These are phyloP conservation scores for Drosophila pruinosa DNA, from an alignment of 1,140 invertebrate genomes.

Conservation along the genomic window DNA sequence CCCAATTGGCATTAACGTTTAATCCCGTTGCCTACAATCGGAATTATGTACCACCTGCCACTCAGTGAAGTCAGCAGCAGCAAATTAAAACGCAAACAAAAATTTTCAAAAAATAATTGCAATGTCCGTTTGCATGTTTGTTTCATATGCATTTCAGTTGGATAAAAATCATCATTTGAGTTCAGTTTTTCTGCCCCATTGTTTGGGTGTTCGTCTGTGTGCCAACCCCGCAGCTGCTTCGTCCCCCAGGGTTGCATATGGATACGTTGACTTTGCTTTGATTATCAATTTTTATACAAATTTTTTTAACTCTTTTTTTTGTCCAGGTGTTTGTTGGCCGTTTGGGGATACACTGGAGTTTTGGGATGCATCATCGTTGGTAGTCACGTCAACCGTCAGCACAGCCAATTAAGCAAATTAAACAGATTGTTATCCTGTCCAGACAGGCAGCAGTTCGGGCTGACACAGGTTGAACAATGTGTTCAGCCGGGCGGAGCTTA, in stretches of 20 bases:
- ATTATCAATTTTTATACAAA: conserved; percentile 64
- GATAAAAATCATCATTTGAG: conserved; percentile 12
- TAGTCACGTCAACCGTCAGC: conserved; percentile 65
- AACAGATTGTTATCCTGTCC: conserved; percentile 76
- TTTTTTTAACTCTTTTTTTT: conserved; percentile 35
- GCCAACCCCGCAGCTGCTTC: background rate
- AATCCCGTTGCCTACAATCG: conserved; percentile 28
- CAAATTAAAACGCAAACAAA: conserved; percentile 38
- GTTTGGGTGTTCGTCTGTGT: background rate
- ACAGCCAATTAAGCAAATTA: conserved; percentile 80
- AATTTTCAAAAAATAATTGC: conserved; percentile 32
- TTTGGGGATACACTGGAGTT: background rate
- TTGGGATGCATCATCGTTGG: conserved; percentile 19
- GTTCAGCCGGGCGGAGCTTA: conserved; percentile 44
- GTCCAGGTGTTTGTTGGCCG: conserved; percentile 14
- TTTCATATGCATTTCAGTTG: conserved; percentile 11
- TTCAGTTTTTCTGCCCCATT: background rate
- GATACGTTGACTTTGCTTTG: conserved; percentile 22
- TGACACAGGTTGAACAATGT: conserved; percentile 24
- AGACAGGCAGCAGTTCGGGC: conserved; percentile 37
- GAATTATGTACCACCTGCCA: conserved; percentile 48
- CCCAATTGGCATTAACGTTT: conserved; percentile 54
- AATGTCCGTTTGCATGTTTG: conserved; percentile 20
- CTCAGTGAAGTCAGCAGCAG: conserved; percentile 14
- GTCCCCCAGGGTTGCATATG: background rate